Conservation (phyloP, 1,140 invertebrate species). For the Lanistes nyassanus region DNA sequence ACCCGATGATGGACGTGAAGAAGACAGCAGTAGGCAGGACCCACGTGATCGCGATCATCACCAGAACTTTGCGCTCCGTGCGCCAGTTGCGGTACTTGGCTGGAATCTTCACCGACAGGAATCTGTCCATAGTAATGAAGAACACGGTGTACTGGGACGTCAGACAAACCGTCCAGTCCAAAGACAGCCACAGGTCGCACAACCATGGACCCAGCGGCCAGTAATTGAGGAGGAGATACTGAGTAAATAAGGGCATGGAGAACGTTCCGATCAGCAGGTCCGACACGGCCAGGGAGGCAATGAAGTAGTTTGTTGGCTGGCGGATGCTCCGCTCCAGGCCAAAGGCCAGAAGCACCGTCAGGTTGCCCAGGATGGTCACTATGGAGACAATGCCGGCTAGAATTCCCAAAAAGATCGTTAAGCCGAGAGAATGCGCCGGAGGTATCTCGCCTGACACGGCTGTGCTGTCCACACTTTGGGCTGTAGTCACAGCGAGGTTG, state of each 20-base stretch:
- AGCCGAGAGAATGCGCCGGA: constrained; percentile 90
- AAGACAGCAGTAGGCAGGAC: constrained; percentile 96
- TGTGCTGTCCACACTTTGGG: neutral
- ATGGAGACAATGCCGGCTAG: constrained; percentile 73
- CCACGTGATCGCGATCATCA: constrained; percentile 90
- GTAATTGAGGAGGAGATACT: constrained; percentile 94
- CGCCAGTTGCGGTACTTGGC: constrained; percentile 97
- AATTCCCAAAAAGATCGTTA: constrained; percentile 91
- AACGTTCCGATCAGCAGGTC: constrained; percentile 95
- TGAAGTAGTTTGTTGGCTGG: constrained; percentile 99
- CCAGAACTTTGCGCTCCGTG: constrained; percentile 81
- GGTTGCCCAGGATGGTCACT: constrained; percentile 80
- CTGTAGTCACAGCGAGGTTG: neutral
- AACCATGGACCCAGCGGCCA: constrained; percentile 97
- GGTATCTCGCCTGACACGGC: neutral
- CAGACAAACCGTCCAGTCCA: constrained; percentile 98
- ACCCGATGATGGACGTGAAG: constrained; percentile 98
- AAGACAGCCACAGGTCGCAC: constrained; percentile 98
- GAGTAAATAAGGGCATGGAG: constrained; percentile 93
- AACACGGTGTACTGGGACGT: constrained; percentile 99
- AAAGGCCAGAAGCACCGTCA: constrained; percentile 95
- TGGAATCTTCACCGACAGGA: constrained; percentile 99
- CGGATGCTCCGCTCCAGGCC: constrained; percentile 96
- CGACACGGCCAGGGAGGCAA: constrained; percentile 96
- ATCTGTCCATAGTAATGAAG: constrained; percentile 97